These are phyloP conservation scores for Callipepla squamata DNA, from an alignment of 2,113 vertebrate species.

Conservation along the genomic window DNA sequence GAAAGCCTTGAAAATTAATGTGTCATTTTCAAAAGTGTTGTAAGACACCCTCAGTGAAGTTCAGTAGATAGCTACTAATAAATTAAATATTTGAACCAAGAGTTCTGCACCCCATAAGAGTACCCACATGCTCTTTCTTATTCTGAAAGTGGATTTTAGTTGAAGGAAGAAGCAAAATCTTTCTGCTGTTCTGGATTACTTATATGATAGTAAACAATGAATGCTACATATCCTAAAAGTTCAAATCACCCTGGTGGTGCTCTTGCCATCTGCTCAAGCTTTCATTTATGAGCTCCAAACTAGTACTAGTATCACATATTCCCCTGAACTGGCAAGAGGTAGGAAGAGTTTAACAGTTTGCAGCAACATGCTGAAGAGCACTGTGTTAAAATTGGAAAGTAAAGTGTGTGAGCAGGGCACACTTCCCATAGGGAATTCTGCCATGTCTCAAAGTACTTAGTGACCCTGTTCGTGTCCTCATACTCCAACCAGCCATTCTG, in stretches of 20 bases:
- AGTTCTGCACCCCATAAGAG: background rate
- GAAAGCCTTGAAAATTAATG: background rate
- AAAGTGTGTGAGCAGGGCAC: background rate
- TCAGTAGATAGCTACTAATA: background rate
- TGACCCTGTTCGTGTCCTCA: background rate
- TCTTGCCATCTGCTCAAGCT: slow-evolving; percentile 31
- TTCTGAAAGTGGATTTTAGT: background rate
- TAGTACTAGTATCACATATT: background rate
- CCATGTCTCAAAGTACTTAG: background rate
- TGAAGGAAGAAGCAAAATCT: background rate
- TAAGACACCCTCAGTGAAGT: background rate
- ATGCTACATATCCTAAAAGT: background rate
- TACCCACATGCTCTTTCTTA: background rate
- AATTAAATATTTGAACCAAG: background rate
- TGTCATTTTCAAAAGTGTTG: background rate
- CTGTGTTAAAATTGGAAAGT: background rate
- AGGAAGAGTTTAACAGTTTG: background rate
- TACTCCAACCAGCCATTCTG: background rate
- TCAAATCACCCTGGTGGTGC: background rate
- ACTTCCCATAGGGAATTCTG: background rate
- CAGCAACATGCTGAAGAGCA: background rate
- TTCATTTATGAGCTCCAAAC: background rate
- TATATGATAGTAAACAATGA: background rate
- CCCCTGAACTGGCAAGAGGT: background rate
- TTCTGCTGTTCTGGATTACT: background rate